Conservation (phyloP, 2,888 invertebrate species). For the Drosophila siamana region DNA sequence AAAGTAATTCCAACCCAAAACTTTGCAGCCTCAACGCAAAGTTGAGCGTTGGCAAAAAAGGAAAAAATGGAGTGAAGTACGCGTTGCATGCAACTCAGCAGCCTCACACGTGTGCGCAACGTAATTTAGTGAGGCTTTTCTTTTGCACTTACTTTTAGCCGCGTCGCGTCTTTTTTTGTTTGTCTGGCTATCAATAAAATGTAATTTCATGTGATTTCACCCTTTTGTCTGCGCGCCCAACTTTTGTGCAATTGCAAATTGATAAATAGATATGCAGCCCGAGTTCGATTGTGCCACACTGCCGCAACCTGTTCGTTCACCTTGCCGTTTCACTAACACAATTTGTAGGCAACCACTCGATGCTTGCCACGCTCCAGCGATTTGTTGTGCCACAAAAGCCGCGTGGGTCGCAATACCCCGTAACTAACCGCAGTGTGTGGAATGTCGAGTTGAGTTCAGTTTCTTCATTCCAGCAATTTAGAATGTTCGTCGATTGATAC, state of each 20-base stretch:
- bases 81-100: constrained; percentile 51
- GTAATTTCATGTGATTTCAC: constrained; percentile 72
- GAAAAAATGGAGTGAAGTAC: not conserved
- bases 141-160: constrained; percentile 19
- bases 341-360: constrained; percentile 62
- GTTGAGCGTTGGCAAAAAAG: constrained; percentile 22
- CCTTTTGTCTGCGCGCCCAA: constrained; percentile 54
- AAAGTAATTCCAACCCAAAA: constrained; percentile 64
- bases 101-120: constrained; percentile 46
- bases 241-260: constrained; percentile 72
- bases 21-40: constrained; percentile 39
- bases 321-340: constrained; percentile 43
- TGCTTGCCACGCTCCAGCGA: constrained; percentile 64
- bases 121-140: constrained; percentile 54
- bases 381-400: constrained; percentile 63
- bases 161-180: constrained; percentile 1
- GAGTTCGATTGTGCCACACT: constrained; percentile 22
- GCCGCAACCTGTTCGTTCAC: constrained; percentile 9
- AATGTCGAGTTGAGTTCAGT: too few relatives aligned
- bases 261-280: constrained; percentile 73
- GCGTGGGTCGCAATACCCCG: constrained; percentile 17
- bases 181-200: constrained; percentile 57
- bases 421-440: not conserved
- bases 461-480: too few relatives aligned
- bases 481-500: too few relatives aligned